Conservation (phyloP, 1,140 invertebrate species). For the Cherax quadricarinatus region DNA sequence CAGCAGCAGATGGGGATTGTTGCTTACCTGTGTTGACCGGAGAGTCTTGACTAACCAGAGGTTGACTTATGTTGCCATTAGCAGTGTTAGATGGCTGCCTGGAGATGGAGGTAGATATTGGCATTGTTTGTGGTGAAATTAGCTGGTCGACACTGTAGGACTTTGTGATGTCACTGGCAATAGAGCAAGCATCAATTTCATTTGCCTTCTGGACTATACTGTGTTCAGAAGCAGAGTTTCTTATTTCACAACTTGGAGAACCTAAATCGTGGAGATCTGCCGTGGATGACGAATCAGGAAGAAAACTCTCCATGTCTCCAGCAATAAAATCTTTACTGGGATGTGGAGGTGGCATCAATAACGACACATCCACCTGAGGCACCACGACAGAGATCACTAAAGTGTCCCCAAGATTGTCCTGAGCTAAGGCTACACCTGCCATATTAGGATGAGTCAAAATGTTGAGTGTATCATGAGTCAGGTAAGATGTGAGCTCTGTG, state of each 20-base stretch:
- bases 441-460: conserved; percentile 76
- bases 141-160: conserved; percentile 74
- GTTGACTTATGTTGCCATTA: conserved; percentile 59
- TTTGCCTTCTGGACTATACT: conserved; percentile 46
- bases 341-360: conserved; percentile 86
- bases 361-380: conserved; percentile 85
- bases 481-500: conserved; percentile 86
- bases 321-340: conserved; percentile 88
- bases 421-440: conserved; percentile 46
- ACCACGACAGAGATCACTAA: conserved; percentile 72
- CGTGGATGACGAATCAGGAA: conserved; percentile 73
- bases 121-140: conserved; percentile 43
- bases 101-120: conserved; percentile 33
- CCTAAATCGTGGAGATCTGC: conserved; percentile 69
- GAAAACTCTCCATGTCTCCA: conserved; percentile 73
- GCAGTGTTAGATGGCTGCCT: conserved; percentile 43
- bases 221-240: conserved; percentile 70
- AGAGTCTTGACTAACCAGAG: conserved; percentile 40
- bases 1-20: conserved; percentile 49
- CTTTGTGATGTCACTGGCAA: conserved; percentile 71
- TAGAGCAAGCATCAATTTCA: conserved; percentile 49
- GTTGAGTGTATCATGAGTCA: conserved; percentile 87
- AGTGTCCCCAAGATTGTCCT: conserved; percentile 54
- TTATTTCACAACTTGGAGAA: conserved; percentile 66
- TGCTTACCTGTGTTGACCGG: conserved; percentile 52